Percentiles rank a stretch among this genome's conserved stretches.
These are phyloP conservation scores for Rhopalosiphum maidis DNA, from an alignment of 1,140 invertebrate genomes.

Conservation along the genomic window DNA sequence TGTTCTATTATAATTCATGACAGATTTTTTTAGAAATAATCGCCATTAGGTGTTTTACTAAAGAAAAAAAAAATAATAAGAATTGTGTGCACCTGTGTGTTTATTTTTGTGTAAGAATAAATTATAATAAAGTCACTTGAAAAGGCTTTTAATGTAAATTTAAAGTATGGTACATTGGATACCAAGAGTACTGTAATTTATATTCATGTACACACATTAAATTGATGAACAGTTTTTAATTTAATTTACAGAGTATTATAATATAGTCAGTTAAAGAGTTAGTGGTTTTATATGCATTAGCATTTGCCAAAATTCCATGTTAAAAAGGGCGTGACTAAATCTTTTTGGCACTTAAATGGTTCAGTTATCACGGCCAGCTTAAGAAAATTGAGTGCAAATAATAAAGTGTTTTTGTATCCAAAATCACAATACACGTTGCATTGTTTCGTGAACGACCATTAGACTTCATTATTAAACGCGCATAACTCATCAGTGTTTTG, in stretches of 20 bases:
- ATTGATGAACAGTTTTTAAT: conserved; percentile 6
- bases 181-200: conserved; percentile 17
- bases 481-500: background rate
- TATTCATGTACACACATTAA: background rate
- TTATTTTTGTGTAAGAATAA: conserved; percentile 19
- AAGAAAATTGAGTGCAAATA: background rate
- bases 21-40: background rate
- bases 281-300: background rate
- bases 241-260: background rate
- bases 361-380: background rate
- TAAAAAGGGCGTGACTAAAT: conserved; percentile 1
- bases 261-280: conserved; percentile 16
- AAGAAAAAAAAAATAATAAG: background rate
- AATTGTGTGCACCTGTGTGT: background rate
- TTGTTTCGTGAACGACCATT: background rate
- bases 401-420: conserved; percentile 1
- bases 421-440: background rate
- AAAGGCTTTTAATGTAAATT: background rate
- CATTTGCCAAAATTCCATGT: conserved; percentile 13
- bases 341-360: conserved; percentile 48
- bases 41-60: background rate
- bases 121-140: background rate
- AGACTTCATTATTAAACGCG: background rate
- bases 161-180: background rate
- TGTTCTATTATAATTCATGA: background rate